Evolutionary conservation across 53 echinoderm and acorn worm genomes (phyloP).

Genomic region (Astropecten irregularis): DNA sequence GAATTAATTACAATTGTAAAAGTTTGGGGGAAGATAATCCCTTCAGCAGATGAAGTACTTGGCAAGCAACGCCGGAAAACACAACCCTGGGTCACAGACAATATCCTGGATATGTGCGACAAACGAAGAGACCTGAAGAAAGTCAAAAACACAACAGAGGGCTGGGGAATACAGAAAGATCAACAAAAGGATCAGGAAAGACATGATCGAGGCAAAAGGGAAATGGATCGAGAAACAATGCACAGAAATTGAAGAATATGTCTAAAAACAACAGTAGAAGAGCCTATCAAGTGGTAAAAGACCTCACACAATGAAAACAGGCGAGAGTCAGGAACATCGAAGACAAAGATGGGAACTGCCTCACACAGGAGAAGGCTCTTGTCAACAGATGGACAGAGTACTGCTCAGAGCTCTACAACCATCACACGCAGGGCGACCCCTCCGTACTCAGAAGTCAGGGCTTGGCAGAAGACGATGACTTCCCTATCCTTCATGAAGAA

Average conservation of each 20-base stretch:
- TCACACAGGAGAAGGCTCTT: conserved; percentile 30
- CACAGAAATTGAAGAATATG: conserved; percentile 14
- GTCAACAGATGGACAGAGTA: conserved; percentile 42
- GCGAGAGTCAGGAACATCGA: conserved; percentile 21
- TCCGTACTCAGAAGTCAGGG: neutral
- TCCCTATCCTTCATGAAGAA: conserved; percentile 21
- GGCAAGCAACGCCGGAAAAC: conserved; percentile 16
- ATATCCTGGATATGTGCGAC: conserved; percentile 32
- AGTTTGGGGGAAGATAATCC: too few species aligned
- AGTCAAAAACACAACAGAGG: neutral
- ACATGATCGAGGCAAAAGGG: conserved; percentile 11
- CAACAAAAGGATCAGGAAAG: conserved; percentile 22
- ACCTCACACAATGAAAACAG: conserved; percentile 14
- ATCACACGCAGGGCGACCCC: conserved; percentile 6
- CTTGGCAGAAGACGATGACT: conserved; percentile 4
- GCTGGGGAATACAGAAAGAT: neutral
- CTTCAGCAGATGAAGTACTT: conserved; percentile 22
- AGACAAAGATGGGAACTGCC: conserved; percentile 23
- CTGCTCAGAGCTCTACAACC: conserved; percentile 53
- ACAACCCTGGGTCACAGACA: conserved; percentile 38
- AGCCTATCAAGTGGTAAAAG: conserved; percentile 9
- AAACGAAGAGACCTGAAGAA: conserved; percentile 16
- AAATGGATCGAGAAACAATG: conserved; percentile 16
- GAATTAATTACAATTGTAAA: too few species aligned
- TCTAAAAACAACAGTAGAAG: conserved; percentile 20